Base-by-base conservation (phyloP, 2,888 invertebrate genomes). In the Alloplasta piceator region DNA sequence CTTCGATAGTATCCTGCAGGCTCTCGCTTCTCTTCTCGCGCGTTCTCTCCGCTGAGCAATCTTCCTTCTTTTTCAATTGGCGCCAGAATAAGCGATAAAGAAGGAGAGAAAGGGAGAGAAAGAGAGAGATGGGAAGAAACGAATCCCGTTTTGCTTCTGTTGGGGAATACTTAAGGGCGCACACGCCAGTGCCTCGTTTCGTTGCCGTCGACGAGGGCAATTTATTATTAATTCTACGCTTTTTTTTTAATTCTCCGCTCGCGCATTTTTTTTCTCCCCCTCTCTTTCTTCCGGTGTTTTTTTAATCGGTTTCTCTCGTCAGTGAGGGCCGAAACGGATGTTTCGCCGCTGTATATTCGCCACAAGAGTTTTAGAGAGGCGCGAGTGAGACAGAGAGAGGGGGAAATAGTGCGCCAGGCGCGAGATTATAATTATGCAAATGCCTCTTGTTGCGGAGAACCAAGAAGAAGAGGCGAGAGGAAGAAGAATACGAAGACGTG, bases 351-450 rank as follows among this genome's bases (percentile, higher is more conserved):
- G 3, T 26, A 26, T 26, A 26, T 58, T n/a, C 58, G 67, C 67
- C 63, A 61, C 55, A 68, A 26, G 84, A 85, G 84, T 85, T 86
- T 87, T 87, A 82, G 85, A 85, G 86, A 83, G 86, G 82, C 81
- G 76, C 83, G 86, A 82, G 84, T 10, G 36, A 36, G 36, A 58
- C 10, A 16, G 26, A 16, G 71, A 58, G 73, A 66, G 66, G 63
- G 80, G 79, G 70, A 58, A 60, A 64, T 79, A 75, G 80, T 74
- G 55, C 43, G 64, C 63, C 81, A 75, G 80, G 77, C 80, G 86
- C 86, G 86, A 90, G 89, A 91, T 91, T 90, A 91, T 91, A 91
- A 91, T 91, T 91, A 91, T 91, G 91, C 91, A 91, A 91, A 91
- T 91, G 90, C 86, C 70, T 61, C 88, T 87, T 88, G 90, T 90